These are phyloP conservation scores for Notiomystis cincta DNA, from an alignment of 2,113 vertebrate species.

Conservation along the genomic window DNA sequence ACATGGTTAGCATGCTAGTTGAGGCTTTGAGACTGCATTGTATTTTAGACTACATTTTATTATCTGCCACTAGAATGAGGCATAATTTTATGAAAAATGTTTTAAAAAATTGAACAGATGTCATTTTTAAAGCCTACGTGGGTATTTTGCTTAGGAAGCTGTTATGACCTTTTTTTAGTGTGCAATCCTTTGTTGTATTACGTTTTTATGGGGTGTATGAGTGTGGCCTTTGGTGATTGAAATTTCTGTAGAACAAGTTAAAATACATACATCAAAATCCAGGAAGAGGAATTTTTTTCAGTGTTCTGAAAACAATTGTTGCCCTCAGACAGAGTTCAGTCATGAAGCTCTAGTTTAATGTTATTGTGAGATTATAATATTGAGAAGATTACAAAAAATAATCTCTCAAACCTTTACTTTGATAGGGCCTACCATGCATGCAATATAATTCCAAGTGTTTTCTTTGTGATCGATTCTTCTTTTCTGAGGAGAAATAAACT, in stretches of 20 bases:
- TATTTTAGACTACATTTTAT: neutral
- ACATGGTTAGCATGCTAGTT: slow-evolving; percentile 74
- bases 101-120: neutral
- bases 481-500: neutral
- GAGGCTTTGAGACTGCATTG: neutral
- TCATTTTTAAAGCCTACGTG: neutral
- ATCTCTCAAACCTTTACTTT: neutral
- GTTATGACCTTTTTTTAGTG: neutral
- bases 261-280: neutral
- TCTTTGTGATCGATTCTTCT: neutral
- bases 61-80: neutral
- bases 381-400: neutral
- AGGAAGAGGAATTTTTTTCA: neutral
- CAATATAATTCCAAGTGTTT: neutral
- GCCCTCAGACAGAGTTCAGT: neutral
- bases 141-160: neutral
- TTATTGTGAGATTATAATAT: neutral
- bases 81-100: neutral
- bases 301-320: neutral
- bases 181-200: neutral
- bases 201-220: neutral
- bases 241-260: neutral
- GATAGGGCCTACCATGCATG: neutral
- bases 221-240: neutral
- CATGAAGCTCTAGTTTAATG: neutral